A percentile compares a stretch with the other conserved stretches of the same genome.
These are phyloP conservation scores for Hirtodrosophila histrioides DNA, from an alignment of 2,888 invertebrate species.

Conservation along the genomic window DNA sequence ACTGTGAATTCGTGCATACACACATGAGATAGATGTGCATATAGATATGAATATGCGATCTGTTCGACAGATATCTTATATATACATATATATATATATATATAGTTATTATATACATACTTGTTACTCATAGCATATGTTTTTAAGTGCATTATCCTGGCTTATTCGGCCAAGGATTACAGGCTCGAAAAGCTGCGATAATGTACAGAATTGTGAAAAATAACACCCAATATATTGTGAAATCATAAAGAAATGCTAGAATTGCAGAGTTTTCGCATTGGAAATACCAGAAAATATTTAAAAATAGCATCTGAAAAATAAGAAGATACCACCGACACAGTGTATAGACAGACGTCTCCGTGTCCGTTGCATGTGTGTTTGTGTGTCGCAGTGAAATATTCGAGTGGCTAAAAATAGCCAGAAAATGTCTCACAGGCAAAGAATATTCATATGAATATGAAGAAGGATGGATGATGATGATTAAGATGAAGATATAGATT, in stretches of 20 bases:
- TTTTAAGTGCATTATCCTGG: constrained; percentile 57
- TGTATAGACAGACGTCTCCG: constrained; percentile 29
- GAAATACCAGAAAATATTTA: constrained; percentile 62
- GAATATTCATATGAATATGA: constrained; percentile 68
- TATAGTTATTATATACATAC: background rate
- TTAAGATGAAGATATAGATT: constrained; percentile 40
- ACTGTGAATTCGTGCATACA: constrained; percentile 73
- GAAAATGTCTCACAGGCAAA: constrained; percentile 61
- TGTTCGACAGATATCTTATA: constrained; percentile 30
- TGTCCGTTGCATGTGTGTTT: constrained; percentile 46
- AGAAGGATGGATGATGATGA: constrained; percentile 57
- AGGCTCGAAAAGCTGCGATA: constrained; percentile 32
- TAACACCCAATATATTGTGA: constrained; percentile 1
- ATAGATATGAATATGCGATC: constrained; percentile 55
- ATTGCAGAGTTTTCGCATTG: constrained; percentile 50
- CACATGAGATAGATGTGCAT: constrained; percentile 43
- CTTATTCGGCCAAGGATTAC: constrained; percentile 55
- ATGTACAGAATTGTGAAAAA: constrained; percentile 31
- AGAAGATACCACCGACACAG: constrained; percentile 75
- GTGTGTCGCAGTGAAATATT: constrained; percentile 73
- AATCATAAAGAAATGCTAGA: constrained; percentile 5
- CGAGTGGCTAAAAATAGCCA: constrained; percentile 66
- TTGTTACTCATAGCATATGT: constrained; percentile 17
- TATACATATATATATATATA: constrained; percentile 43
- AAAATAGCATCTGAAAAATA: constrained; percentile 81